These are phyloP conservation scores for Catostomus latipinnis DNA, from an alignment of 2,797 vertebrate species.

Conservation along the genomic window DNA sequence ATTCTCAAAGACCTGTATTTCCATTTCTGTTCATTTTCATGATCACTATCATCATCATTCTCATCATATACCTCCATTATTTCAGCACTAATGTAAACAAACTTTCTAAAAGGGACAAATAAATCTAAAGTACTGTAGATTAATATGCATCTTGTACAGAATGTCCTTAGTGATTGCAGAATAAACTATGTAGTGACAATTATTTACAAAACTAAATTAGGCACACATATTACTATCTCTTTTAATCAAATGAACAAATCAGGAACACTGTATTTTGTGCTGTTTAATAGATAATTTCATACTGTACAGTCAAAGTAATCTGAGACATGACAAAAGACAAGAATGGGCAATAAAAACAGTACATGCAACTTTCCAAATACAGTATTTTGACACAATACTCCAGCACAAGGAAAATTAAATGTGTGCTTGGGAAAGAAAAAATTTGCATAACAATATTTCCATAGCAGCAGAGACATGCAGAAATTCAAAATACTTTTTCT, in stretches of 20 bases:
- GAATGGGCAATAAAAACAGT: not conserved
- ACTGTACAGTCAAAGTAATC: not conserved
- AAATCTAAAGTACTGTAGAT: not conserved
- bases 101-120: not conserved
- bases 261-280: not conserved
- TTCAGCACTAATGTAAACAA: not conserved
- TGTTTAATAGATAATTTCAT: constrained; percentile 3
- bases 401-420: constrained; percentile 1
- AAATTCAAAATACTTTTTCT: not conserved
- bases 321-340: not conserved
- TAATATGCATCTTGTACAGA: not conserved
- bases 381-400: not conserved
- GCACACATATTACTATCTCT: not conserved
- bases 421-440: not conserved
- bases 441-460: not conserved
- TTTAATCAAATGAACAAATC: constrained; percentile 2
- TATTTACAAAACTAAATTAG: not conserved
- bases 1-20: no score
- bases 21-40: no score
- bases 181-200: not conserved
- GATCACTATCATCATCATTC: no score
- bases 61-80: not conserved
- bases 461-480: not conserved
- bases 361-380: not conserved
- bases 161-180: not conserved